phyloP scores from a whole-genome alignment of 2,888 invertebrate species.

The Eristalinus aeneus region DNA sequence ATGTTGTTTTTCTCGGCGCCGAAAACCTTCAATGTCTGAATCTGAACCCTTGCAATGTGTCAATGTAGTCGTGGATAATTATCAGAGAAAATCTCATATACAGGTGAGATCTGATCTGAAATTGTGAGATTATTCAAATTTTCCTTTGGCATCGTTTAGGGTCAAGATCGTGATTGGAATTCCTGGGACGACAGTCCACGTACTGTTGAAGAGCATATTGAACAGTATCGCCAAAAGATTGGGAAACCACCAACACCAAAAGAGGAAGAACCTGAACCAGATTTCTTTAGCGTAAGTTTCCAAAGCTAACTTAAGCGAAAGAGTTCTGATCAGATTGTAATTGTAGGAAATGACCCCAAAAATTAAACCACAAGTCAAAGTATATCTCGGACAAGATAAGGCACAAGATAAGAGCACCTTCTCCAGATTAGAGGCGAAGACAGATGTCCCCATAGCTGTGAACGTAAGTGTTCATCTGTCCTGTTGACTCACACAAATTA shows the following conservation, averaged over 20 bases:
- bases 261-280: slow-evolving; percentile 81
- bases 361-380: slow-evolving; percentile 83
- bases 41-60: slow-evolving; percentile 83
- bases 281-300: slow-evolving; percentile 82
- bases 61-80: slow-evolving; percentile 81
- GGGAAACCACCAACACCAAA: slow-evolving; percentile 80
- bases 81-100: slow-evolving; percentile 60
- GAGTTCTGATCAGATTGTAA: not conserved
- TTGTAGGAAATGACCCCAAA: slow-evolving; percentile 84
- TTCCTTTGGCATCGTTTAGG: slow-evolving; percentile 71
- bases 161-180: slow-evolving; percentile 82
- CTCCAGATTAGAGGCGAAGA: slow-evolving; percentile 81
- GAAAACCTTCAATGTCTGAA: slow-evolving; percentile 82
- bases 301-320: not conserved
- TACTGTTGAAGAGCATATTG: slow-evolving; percentile 84
- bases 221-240: slow-evolving; percentile 83
- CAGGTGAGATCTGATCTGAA: slow-evolving; percentile 1
- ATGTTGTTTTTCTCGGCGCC: slow-evolving; percentile 83
- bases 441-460: slow-evolving; percentile 80
- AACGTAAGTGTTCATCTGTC: slow-evolving; percentile 73
- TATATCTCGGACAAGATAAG: slow-evolving; percentile 81
- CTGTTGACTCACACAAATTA: not conserved
- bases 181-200: slow-evolving; percentile 84
- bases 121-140: not conserved
- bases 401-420: slow-evolving; percentile 76